Percentiles rank a stretch among this genome's conserved stretches.
phyloP scores from a whole-genome alignment of 2,797 vertebrate genomes.

The Thunnus albacares region DNA sequence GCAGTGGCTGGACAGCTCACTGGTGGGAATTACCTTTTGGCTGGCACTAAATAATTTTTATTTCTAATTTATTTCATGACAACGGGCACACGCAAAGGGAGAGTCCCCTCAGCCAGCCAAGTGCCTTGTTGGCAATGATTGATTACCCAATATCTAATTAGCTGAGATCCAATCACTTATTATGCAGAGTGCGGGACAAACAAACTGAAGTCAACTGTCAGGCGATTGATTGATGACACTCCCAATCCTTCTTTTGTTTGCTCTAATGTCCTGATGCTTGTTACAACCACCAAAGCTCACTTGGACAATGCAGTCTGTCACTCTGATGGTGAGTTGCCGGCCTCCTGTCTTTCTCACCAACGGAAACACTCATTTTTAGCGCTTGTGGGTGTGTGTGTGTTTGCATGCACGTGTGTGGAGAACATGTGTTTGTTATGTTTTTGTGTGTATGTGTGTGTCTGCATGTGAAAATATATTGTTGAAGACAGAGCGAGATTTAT shows the following conservation, averaged over 20 bases:
- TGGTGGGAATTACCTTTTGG: conserved; percentile 86
- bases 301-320: conserved; percentile 96
- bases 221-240: conserved; percentile 96
- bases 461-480: conserved; percentile 63
- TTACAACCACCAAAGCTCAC: conserved; percentile 96
- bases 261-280: conserved; percentile 97
- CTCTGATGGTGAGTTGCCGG: conserved; percentile 86
- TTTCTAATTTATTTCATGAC: conserved; percentile 87
- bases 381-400: conserved; percentile 38
- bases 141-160: conserved; percentile 99
- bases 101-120: conserved; percentile 91
- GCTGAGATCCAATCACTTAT: conserved; percentile 99
- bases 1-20: conserved; percentile 76
- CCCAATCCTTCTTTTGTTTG: conserved; percentile 96
- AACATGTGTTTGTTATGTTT: conserved; percentile 19
- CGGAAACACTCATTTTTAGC: conserved; percentile 76
- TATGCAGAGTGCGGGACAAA: conserved; percentile 99
- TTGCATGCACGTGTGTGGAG: background rate
- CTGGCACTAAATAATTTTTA: conserved; percentile 84
- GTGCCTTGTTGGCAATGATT: conserved; percentile 99
- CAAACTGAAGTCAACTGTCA: conserved; percentile 99
- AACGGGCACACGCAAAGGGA: conserved; percentile 83
- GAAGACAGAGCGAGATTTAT: conserved; percentile 85
- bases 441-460: conserved; percentile 26
- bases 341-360: conserved; percentile 76